These are phyloP conservation scores for Coturnix japonica DNA, from an alignment of 2,113 vertebrate species.

Conservation along the genomic window DNA sequence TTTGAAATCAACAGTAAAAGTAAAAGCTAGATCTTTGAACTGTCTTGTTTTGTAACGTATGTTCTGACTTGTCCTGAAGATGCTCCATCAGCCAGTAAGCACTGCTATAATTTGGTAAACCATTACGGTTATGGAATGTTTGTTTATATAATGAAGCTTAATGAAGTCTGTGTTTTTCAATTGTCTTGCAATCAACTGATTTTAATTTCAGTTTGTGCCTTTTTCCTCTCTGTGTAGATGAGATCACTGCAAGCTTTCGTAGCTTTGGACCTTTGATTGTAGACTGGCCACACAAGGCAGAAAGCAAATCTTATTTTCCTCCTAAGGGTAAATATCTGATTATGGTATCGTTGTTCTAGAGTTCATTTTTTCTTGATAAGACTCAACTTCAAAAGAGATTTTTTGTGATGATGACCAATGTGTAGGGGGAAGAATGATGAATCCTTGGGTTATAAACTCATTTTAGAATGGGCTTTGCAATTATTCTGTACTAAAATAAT, in stretches of 20 bases:
- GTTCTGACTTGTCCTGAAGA: not conserved
- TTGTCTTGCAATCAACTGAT: not conserved
- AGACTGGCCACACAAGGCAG: conserved; percentile 99
- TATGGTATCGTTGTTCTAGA: not conserved
- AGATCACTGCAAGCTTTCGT: conserved; percentile 98
- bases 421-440: not conserved
- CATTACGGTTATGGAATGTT: not conserved
- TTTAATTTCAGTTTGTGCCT: not conserved
- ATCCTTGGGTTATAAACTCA: not conserved
- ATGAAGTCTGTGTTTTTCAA: not conserved
- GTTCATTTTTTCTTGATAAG: not conserved
- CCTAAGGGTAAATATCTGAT: conserved; percentile 88
- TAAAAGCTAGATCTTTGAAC: not conserved
- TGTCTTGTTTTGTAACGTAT: not conserved
- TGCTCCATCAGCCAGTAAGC: not conserved
- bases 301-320: conserved; percentile 99
- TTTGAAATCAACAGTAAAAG: not conserved
- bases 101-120: not conserved
- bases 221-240: conserved; percentile 80
- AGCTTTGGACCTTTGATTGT: conserved; percentile 98
- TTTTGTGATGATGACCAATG: not conserved
- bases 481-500: not conserved
- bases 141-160: not conserved
- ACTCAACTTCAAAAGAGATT: not conserved
- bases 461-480: not conserved